These are phyloP conservation scores for Phrynocephalus forsythii DNA, from an alignment of 2,797 vertebrate genomes.

Conservation along the genomic window DNA sequence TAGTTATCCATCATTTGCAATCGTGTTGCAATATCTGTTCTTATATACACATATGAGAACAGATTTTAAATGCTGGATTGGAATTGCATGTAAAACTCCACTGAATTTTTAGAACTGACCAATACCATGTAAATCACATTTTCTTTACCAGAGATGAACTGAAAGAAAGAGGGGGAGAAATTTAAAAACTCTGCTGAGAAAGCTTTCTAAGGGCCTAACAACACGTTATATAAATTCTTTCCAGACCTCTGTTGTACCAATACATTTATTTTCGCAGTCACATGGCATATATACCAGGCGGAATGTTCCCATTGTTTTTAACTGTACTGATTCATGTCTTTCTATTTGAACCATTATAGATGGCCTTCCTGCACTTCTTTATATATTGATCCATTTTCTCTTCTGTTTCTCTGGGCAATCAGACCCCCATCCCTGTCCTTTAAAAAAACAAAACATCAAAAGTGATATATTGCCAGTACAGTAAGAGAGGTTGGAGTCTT, in stretches of 20 bases:
- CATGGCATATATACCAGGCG: too few species aligned
- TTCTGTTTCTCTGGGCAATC: too few species aligned
- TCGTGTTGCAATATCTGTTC: slow-evolving; percentile 46
- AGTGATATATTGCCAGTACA: too few species aligned
- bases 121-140: slow-evolving; percentile 1
- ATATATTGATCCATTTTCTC: neutral
- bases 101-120: neutral
- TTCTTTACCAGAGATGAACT: slow-evolving; percentile 2
- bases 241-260: neutral
- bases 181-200: neutral
- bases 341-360: too few species aligned
- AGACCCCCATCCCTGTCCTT: too few species aligned
- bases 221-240: neutral
- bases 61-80: slow-evolving; percentile 9
- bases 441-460: too few species aligned
- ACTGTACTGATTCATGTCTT: too few species aligned
- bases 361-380: neutral
- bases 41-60: slow-evolving; percentile 12
- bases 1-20: slow-evolving; percentile 62
- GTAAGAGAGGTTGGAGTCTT: too few species aligned
- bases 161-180: slow-evolving; percentile 23
- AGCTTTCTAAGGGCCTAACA: neutral
- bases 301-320: too few species aligned
- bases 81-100: neutral
- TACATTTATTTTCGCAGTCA: too few species aligned